These are phyloP conservation scores for Stegophylla sp. DNA, from an alignment of 2,888 invertebrate genomes.

Conservation along the genomic window DNA sequence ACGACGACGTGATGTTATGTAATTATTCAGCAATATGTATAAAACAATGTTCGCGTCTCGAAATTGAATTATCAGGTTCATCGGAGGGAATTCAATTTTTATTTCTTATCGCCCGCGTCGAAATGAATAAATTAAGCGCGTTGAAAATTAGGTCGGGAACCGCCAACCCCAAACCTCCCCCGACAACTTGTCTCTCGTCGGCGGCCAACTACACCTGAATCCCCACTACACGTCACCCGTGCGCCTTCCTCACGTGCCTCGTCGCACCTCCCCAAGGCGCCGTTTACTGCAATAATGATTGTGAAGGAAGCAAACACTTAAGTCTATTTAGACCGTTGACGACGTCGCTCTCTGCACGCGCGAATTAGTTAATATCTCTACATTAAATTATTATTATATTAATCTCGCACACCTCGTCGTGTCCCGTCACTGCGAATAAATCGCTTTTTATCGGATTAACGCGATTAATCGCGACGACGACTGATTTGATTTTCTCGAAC, in stretches of 20 bases:
- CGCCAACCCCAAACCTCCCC: not conserved
- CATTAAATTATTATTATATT: not conserved
- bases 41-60: slow-evolving; percentile 39
- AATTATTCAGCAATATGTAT: slow-evolving; percentile 44
- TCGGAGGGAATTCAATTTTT: slow-evolving; percentile 29
- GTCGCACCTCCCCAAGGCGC: not conserved
- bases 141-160: not conserved
- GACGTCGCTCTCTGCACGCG: not conserved
- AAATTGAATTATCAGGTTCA: slow-evolving; percentile 43
- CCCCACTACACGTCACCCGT: not conserved
- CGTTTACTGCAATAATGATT: slow-evolving; percentile 27
- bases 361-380: not conserved
- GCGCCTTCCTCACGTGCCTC: not conserved
- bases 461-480: not conserved
- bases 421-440: not conserved
- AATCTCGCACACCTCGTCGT: no score
- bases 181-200: not conserved
- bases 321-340: not conserved
- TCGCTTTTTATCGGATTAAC: not conserved
- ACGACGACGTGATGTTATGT: slow-evolving; percentile 18
- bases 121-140: slow-evolving; percentile 26
- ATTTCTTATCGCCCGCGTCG: slow-evolving; percentile 18
- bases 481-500: not conserved
- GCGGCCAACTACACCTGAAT: not conserved
- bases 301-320: slow-evolving; percentile 23